Base-by-base conservation (phyloP, 2,113 vertebrate species). In the Acanthisitta chloris region DNA sequence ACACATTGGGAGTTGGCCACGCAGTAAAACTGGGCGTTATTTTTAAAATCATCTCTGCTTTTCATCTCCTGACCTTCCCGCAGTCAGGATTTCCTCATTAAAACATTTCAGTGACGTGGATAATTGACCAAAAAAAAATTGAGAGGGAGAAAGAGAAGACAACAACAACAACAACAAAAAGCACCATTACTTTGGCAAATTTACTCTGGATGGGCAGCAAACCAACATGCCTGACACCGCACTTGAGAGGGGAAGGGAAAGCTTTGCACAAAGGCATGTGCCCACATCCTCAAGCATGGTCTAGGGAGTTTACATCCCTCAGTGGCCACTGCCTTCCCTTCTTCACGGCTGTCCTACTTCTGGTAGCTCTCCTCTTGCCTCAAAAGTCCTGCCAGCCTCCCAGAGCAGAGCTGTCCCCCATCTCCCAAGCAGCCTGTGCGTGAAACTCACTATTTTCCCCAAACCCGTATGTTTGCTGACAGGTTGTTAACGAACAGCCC, bases 401-500 rank as follows among this genome's bases (percentile, higher is more conserved):
- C 94, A 77, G 86, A 97, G 97, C 96, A 77, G 57, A 96, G 96
- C 97, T 96, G 6, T 18, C 2, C 43, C 97, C 96, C 28, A 46
- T 17, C 64, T 89, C 97, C 97, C 97, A 65, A 96, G 66, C 67
- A 66, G 79, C 80, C 73, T 55, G 57, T 31, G 54, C 28, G 77
- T 81, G 61, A 97, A 97, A 83, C 77, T 73, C 55, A 2, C 21
- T 73, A 0, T 33, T 88, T n/a, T 8, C 74, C 66, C 81, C 38
- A 8, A 90, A 85, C 52, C 46, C 86, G 8, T 95, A 94, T 96
- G 97, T 97, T 98, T 97, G 96, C 96, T 97, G 97, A 96, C 98
- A 97, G 94, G 94, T 95, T 97, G 97, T 97, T 97, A 97, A 97
- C 96, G 98, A 98, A 97, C 96, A 98, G 96, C 95, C 96, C 73